These are phyloP conservation scores for Rhyacichthys aspro DNA, from an alignment of 2,797 vertebrate species.

Conservation along the genomic window DNA sequence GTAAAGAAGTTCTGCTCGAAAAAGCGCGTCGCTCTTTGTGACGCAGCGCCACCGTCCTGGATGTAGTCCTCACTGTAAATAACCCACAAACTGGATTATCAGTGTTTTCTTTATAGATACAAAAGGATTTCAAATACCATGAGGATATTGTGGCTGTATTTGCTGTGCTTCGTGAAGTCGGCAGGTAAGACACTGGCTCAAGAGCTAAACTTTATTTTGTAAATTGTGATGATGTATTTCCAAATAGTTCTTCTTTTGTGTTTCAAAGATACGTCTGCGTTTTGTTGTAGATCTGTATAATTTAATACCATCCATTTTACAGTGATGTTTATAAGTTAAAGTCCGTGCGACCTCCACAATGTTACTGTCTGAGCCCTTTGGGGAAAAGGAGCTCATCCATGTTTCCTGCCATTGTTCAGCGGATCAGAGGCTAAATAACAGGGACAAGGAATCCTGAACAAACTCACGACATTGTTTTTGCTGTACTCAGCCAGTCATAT, in stretches of 20 bases:
- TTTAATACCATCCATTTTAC: background rate
- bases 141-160: slow-evolving; percentile 59
- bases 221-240: background rate
- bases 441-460: slow-evolving; percentile 42
- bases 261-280: background rate
- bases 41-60: slow-evolving; percentile 62
- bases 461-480: slow-evolving; percentile 31
- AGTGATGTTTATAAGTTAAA: background rate
- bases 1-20: slow-evolving; percentile 68
- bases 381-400: slow-evolving; percentile 71
- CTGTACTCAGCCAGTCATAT: background rate
- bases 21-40: slow-evolving; percentile 52
- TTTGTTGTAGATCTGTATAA: too few relatives aligned
- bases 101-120: too few relatives aligned
- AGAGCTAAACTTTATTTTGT: background rate
- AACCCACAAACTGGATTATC: slow-evolving; percentile 8
- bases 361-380: slow-evolving; percentile 27
- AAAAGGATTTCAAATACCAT: slow-evolving; percentile 60
- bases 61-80: slow-evolving; percentile 28
- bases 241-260: background rate
- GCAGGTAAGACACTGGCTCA: slow-evolving; percentile 71
- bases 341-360: background rate
- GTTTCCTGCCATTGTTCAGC: slow-evolving; percentile 84
- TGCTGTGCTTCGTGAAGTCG: slow-evolving; percentile 54
- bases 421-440: slow-evolving; percentile 50